These are phyloP conservation scores for Lasioglossum baleicum DNA, from an alignment of 1,140 invertebrate species.

Conservation along the genomic window DNA sequence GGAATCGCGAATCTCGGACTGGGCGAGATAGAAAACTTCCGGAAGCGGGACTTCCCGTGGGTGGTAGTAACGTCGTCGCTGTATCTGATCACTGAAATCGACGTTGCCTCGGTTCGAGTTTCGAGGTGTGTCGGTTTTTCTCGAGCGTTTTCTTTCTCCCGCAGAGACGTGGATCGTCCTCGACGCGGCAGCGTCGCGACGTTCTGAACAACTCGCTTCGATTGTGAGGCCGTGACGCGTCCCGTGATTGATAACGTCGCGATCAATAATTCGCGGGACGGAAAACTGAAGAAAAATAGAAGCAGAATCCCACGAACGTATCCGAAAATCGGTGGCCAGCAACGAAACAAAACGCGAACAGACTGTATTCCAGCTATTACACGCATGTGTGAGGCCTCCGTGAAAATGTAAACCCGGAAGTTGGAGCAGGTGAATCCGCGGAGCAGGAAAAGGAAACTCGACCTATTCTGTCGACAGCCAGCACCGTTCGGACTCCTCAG, in stretches of 20 bases:
- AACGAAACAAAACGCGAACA: no score
- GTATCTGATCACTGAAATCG: slow-evolving; percentile 10
- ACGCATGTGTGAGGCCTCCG: not conserved
- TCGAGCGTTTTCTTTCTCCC: not conserved
- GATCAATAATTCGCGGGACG: slow-evolving; percentile 6
- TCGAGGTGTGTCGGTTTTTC: not conserved
- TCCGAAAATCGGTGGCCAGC: not conserved
- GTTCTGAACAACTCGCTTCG: no score
- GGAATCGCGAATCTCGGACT: not conserved
- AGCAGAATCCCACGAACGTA: slow-evolving; percentile 7
- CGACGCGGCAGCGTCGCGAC: not conserved
- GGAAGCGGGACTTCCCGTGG: not conserved
- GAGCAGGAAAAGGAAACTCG: not conserved
- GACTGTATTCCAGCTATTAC: no score
- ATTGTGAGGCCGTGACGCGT: not conserved
- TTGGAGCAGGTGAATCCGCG: no score
- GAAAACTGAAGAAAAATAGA: no score
- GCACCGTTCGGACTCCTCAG: no score
- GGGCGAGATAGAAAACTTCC: slow-evolving; percentile 3
- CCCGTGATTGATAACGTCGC: slow-evolving; percentile 28
- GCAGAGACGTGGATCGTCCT: not conserved
- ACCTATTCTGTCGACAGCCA: not conserved
- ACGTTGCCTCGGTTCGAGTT: not conserved
- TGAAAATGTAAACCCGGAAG: slow-evolving; percentile 16
- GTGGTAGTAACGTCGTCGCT: not conserved